Percentiles rank a stretch among this genome's conserved stretches.
Evolutionary conservation across 1,140 invertebrate genomes (phyloP).

Genomic region (Amphibalanus amphitrite): DNA sequence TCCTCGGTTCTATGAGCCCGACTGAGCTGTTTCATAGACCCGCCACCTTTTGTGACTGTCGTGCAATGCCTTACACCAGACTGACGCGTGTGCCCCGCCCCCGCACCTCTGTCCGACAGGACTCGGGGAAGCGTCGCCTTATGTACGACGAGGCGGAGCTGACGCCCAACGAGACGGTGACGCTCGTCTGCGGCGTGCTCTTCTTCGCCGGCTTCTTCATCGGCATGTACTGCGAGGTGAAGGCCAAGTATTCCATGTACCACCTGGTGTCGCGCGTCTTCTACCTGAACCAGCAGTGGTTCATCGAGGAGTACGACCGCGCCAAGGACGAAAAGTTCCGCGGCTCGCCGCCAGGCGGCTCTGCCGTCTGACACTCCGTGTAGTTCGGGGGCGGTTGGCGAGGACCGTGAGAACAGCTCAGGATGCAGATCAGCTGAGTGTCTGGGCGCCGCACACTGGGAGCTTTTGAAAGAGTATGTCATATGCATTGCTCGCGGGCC

Average conservation of each 20-base stretch:
- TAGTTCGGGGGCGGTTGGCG: no score
- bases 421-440: no score
- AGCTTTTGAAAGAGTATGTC: no score
- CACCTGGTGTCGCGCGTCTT: conserved; percentile 31
- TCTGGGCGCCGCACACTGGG: no score
- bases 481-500: no score
- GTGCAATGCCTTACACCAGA: no score
- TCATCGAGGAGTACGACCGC: conserved; percentile 33
- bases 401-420: no score
- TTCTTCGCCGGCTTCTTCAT: conserved; percentile 39
- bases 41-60: no score
- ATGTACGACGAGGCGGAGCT: conserved; percentile 27
- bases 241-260: conserved; percentile 33
- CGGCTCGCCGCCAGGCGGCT: neutral
- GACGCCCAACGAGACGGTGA: conserved; percentile 32
- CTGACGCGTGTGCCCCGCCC: no score
- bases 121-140: neutral
- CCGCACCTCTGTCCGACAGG: neutral
- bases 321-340: conserved; percentile 16
- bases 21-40: no score
- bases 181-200: conserved; percentile 33
- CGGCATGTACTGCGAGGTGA: conserved; percentile 38
- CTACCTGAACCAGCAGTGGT: conserved; percentile 34
- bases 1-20: no score
- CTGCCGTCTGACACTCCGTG: conserved; percentile 1